Conservation (phyloP, 2,797 vertebrate species). For the Sebastiscus albofasciatus region DNA sequence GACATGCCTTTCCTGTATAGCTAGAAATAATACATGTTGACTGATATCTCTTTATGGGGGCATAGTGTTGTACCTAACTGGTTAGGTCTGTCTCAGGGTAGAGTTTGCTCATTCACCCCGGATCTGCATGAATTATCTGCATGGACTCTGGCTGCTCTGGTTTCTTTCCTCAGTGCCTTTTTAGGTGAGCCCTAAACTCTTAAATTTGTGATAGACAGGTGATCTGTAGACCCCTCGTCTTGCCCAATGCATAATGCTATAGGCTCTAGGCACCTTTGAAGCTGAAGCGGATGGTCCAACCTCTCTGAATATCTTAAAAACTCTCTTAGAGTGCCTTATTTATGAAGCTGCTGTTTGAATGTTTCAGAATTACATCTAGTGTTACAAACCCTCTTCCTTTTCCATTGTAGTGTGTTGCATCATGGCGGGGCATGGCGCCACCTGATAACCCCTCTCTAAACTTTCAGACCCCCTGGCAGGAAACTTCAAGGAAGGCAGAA, state of each 20-base stretch:
- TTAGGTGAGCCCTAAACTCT: not conserved
- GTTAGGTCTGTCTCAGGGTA: not conserved
- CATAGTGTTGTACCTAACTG: too few species aligned
- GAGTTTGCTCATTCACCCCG: too few species aligned
- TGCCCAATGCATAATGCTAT: too few species aligned
- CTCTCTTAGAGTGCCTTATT: not conserved
- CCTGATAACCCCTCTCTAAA: slow-evolving; percentile 1
- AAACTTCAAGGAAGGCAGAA: not conserved
- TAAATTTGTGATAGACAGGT: too few species aligned
- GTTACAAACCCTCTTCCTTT: not conserved
- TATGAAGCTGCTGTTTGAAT: not conserved
- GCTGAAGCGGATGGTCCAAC: not conserved
- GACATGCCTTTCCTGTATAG: not conserved
- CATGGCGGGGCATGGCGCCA: not conserved
- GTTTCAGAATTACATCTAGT: not conserved
- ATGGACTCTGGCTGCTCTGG: not conserved
- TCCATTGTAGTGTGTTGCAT: not conserved
- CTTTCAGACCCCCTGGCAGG: not conserved
- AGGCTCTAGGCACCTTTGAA: not conserved
- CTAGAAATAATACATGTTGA: not conserved
- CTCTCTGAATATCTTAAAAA: not conserved
- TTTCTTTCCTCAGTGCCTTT: not conserved
- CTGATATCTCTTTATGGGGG: not conserved
- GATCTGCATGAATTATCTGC: too few species aligned
- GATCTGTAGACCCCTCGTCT: too few species aligned